Evolutionary conservation across 2,113 vertebrate genomes (phyloP).

Genomic region (Tretioscincus oriximinensis): DNA sequence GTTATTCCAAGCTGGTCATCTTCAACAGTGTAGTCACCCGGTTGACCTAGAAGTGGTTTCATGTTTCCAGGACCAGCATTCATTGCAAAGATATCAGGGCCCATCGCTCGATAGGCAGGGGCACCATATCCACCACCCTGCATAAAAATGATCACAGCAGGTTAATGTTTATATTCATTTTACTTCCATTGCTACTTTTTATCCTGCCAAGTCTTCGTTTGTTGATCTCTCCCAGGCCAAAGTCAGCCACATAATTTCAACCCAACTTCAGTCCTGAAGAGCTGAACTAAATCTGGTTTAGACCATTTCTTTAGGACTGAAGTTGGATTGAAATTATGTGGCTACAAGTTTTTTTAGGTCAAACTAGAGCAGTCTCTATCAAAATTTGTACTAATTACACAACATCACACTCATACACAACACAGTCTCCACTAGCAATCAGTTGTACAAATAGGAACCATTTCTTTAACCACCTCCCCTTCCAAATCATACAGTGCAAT

Average conservation of each 20-base stretch:
- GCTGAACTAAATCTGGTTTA: too few species aligned
- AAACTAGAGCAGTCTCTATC: too few species aligned
- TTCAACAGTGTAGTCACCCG: constrained; percentile 58
- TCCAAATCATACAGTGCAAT: too few species aligned
- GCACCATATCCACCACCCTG: constrained; percentile 48
- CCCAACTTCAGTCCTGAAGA: too few species aligned
- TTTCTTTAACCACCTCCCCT: too few species aligned
- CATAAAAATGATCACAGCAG: constrained; percentile 3
- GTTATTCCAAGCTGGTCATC: constrained; percentile 48
- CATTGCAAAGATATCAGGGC: constrained; percentile 45
- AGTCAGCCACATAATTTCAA: too few species aligned
- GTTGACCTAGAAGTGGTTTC: constrained; percentile 27
- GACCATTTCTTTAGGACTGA: too few species aligned
- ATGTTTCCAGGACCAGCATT: constrained; percentile 35
- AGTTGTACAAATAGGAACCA: too few species aligned
- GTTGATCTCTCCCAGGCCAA: too few species aligned
- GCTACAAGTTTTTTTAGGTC: too few species aligned
- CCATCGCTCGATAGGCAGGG: constrained; percentile 40
- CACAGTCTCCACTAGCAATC: too few species aligned
- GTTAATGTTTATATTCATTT: neutral
- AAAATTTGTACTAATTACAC: neutral
- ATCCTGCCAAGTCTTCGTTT: neutral
- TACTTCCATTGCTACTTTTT: neutral
- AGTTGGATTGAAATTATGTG: too few species aligned
- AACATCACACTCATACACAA: neutral